phyloP scores from a whole-genome alignment of 2,113 vertebrate species.

The Bungarus multicinctus region DNA sequence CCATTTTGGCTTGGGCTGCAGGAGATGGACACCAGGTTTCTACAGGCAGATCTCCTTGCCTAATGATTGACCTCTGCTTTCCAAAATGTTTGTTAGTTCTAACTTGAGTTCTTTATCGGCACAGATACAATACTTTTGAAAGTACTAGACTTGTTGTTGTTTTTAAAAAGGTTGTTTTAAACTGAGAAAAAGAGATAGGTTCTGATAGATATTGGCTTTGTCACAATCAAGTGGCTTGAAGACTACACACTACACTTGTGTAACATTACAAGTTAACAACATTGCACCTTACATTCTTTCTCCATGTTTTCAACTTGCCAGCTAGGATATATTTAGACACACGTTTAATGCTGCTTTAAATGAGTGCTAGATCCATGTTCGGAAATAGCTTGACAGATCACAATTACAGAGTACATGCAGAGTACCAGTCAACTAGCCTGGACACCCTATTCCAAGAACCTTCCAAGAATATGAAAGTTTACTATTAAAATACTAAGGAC shows the following conservation, averaged over 20 bases:
- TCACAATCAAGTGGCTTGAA: not conserved
- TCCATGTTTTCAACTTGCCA: not conserved
- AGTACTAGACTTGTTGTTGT: not conserved
- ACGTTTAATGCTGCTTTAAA: not conserved
- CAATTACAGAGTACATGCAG: not conserved
- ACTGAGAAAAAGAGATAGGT: not conserved
- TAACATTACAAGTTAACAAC: not conserved
- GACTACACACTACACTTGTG: not conserved
- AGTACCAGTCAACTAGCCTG: not conserved
- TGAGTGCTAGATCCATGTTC: not conserved
- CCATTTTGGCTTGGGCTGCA: not conserved
- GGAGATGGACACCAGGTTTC: not conserved
- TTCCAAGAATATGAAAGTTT: not conserved
- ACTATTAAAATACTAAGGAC: not conserved
- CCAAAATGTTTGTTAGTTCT: not conserved
- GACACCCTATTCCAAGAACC: not conserved
- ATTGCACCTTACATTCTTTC: not conserved
- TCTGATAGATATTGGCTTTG: not conserved
- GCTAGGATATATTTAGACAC: not conserved
- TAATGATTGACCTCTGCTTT: not conserved
- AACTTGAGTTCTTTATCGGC: not conserved
- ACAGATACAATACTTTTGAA: not conserved
- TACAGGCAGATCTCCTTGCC: not conserved
- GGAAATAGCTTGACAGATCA: not conserved
- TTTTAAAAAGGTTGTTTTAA: not conserved